Percentiles rank a stretch among this genome's conserved stretches.
Conservation (phyloP, 2,797 vertebrate species). For the Sphenodon punctatus region DNA sequence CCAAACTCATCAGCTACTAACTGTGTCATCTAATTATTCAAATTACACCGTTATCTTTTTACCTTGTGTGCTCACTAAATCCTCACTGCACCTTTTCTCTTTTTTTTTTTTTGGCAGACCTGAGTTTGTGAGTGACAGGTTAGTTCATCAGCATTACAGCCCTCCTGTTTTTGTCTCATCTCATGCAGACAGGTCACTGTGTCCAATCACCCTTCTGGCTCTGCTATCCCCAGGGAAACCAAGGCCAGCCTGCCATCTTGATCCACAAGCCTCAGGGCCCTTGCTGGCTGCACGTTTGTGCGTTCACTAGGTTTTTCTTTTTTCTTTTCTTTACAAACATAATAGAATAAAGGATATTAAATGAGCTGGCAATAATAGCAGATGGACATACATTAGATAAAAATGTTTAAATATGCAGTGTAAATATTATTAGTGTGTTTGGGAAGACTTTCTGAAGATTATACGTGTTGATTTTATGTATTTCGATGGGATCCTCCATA, state of each 20-base stretch:
- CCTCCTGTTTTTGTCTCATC: slow-evolving; percentile 75
- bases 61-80: slow-evolving; percentile 11
- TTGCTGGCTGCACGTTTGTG: slow-evolving; percentile 67
- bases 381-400: slow-evolving; percentile 56
- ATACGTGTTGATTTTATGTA: not conserved
- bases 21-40: slow-evolving; percentile 1
- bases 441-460: not conserved
- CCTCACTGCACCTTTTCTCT: not conserved
- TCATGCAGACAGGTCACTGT: slow-evolving; percentile 75
- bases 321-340: too few species aligned
- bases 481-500: not conserved
- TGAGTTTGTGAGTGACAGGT: slow-evolving; percentile 78
- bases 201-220: slow-evolving; percentile 76
- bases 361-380: slow-evolving; percentile 55
- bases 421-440: not conserved
- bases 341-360: slow-evolving; percentile 52
- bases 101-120: slow-evolving; percentile 15
- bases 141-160: slow-evolving; percentile 79
- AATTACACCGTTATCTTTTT: slow-evolving; percentile 15
- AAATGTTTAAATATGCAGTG: slow-evolving; percentile 30
- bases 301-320: slow-evolving; percentile 59
- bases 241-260: slow-evolving; percentile 73
- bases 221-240: slow-evolving; percentile 65
- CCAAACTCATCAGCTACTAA: slow-evolving; percentile 16
- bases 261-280: slow-evolving; percentile 69